Percentiles rank a stretch among this genome's conserved stretches.
Evolutionary conservation across 2,113 vertebrate genomes (phyloP).

Genomic region (Corythornis vintsioides): DNA sequence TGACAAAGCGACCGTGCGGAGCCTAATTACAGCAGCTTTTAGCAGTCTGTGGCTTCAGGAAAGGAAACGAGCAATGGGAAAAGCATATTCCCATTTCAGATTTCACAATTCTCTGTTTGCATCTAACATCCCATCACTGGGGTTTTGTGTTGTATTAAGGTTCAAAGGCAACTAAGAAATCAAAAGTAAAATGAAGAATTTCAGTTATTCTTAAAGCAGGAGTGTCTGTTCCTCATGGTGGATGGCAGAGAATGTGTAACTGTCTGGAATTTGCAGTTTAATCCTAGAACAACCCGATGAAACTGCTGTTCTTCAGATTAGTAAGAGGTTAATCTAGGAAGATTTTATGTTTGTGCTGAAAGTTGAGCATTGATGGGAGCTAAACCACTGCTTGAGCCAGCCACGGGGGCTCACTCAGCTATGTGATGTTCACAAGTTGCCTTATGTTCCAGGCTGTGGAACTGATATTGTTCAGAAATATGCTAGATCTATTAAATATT

Average conservation of each 20-base stretch:
- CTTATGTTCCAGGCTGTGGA: background rate
- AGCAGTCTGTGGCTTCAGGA: fast-evolving
- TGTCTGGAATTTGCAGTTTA: background rate
- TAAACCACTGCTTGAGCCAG: background rate
- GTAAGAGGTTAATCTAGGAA: background rate
- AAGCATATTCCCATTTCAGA: background rate
- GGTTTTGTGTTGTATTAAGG: background rate
- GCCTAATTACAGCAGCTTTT: background rate
- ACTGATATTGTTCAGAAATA: background rate
- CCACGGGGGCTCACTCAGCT: background rate
- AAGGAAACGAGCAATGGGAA: fast-evolving
- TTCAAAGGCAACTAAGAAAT: background rate
- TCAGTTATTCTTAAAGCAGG: background rate
- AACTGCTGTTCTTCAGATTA: background rate
- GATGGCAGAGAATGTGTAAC: background rate
- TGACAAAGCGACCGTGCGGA: background rate
- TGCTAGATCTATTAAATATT: background rate
- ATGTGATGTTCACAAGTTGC: background rate
- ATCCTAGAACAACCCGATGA: background rate
- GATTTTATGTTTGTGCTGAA: background rate
- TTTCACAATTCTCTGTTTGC: too few species aligned
- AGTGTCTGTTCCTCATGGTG: background rate
- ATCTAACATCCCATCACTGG: fast-evolving
- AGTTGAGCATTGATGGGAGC: background rate
- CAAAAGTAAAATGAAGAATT: background rate